Percentiles rank a stretch among this genome's conserved stretches.
These are phyloP conservation scores for Drosophila differens DNA, from an alignment of 2,888 invertebrate genomes.

Conservation along the genomic window DNA sequence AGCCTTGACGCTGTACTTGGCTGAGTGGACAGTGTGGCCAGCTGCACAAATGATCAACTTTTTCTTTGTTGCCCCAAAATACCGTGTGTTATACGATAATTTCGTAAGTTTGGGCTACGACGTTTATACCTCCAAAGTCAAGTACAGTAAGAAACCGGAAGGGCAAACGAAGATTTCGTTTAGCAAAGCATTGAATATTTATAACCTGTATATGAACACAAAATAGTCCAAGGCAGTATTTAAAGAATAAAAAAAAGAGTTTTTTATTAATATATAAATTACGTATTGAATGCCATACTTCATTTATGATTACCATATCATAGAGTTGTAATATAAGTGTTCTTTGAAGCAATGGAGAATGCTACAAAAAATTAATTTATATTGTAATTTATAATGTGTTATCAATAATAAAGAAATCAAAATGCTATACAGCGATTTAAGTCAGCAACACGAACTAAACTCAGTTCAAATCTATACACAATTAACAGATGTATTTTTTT, in stretches of 20 bases:
- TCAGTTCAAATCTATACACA: conserved; percentile 11
- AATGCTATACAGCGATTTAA: neutral
- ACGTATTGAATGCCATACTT: neutral
- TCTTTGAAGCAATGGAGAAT: neutral
- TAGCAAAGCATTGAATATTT: conserved; percentile 6
- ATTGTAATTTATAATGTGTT: neutral
- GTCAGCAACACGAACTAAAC: conserved; percentile 2
- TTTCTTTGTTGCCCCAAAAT: conserved; percentile 91
- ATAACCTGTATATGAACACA: conserved; percentile 15
- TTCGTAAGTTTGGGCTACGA: conserved; percentile 93
- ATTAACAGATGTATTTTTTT: conserved; percentile 24
- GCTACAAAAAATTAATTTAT: neutral
- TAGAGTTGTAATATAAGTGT: neutral
- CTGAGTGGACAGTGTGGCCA: conserved; percentile 96
- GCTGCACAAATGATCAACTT: conserved; percentile 96
- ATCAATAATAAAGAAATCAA: conserved; percentile 27
- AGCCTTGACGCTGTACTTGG: conserved; percentile 90
- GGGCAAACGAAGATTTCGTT: conserved; percentile 3
- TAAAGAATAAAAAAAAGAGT: neutral
- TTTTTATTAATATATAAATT: neutral
- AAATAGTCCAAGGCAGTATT: conserved; percentile 3
- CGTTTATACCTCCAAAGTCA: conserved; percentile 92
- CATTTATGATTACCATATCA: neutral
- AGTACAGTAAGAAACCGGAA: conserved; percentile 85
- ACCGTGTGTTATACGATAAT: conserved; percentile 94